phyloP scores from a whole-genome alignment of 1,140 invertebrate genomes.

The Drosophila eugracilis region DNA sequence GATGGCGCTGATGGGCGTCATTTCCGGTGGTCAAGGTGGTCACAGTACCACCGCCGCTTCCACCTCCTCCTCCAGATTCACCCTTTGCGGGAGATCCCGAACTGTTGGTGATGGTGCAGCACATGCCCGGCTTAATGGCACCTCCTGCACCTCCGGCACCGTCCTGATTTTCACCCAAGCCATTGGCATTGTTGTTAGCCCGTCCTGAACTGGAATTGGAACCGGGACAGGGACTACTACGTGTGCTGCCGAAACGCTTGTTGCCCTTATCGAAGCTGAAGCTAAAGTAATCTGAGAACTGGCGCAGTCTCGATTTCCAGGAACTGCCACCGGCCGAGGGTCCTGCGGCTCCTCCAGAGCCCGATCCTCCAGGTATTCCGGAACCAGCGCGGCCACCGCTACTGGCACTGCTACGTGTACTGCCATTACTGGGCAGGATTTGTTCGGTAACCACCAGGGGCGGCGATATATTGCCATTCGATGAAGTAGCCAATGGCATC shows the following conservation, averaged over 20 bases:
- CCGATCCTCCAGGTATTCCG: conserved; percentile 6
- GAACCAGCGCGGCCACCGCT: conserved; percentile 6
- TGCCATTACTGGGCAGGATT: conserved; percentile 61
- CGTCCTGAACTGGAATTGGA: conserved; percentile 16
- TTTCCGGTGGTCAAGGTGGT: conserved; percentile 1
- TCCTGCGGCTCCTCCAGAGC: conserved; percentile 12
- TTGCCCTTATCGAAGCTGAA: conserved; percentile 82
- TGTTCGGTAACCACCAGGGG: conserved; percentile 26
- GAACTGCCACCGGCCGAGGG: conserved; percentile 34
- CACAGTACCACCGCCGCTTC: not conserved
- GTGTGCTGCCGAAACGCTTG: conserved; percentile 81
- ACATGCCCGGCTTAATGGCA: conserved; percentile 23
- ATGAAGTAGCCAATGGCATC: conserved; percentile 27
- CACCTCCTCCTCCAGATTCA: conserved; percentile 8
- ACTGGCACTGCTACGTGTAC: conserved; percentile 41
- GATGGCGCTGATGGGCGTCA: conserved; percentile 55
- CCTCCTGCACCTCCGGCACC: not conserved
- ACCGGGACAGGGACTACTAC: conserved; percentile 65
- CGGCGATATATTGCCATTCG: conserved; percentile 68
- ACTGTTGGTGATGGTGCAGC: conserved; percentile 60
- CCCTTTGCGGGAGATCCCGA: conserved; percentile 49
- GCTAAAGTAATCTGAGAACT: conserved; percentile 82
- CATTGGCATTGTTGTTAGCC: conserved; percentile 70
- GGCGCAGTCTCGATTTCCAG: conserved; percentile 78
- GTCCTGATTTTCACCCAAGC: conserved; percentile 9